A percentile compares a stretch with the other conserved stretches of the same genome.
Conservation (phyloP, 2,888 invertebrate species). For the Leptinotarsa tumamoca region DNA sequence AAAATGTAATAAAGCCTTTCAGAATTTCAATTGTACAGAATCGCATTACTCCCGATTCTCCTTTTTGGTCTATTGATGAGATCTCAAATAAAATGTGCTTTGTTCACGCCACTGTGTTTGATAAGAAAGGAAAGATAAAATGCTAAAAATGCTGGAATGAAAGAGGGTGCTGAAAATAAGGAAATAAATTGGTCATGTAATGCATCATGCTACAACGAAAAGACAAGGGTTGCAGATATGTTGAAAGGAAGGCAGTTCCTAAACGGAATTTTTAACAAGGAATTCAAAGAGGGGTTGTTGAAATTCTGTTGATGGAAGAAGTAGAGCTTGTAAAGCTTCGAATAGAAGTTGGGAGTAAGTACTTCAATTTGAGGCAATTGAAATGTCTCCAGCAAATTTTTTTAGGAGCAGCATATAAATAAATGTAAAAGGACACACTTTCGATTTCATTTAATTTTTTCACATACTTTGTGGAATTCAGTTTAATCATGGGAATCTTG, state of each 20-base stretch:
- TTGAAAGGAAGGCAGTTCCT: constrained; percentile 35
- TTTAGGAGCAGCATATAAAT: no score
- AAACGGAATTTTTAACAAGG: constrained; percentile 42
- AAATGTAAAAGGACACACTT: no score
- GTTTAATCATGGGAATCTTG: no score
- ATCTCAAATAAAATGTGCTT: neutral
- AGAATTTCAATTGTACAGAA: no score
- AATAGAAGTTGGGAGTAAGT: neutral
- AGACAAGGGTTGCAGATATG: constrained; percentile 30
- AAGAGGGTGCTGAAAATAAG: constrained; percentile 44
- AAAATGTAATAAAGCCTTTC: no score
- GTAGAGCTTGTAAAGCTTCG: neutral
- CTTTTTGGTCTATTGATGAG: neutral
- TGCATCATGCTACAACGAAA: constrained; percentile 36
- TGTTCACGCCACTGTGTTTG: constrained; percentile 10
- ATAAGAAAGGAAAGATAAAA: constrained; percentile 19
- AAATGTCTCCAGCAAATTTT: neutral
- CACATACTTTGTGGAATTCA: no score
- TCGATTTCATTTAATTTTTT: no score
- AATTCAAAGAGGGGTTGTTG: constrained; percentile 22
- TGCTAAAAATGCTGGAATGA: constrained; percentile 35
- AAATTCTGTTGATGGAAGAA: neutral
- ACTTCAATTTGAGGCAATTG: neutral
- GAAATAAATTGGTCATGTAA: constrained; percentile 46
- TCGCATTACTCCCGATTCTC: neutral